phyloP scores from a whole-genome alignment of 2,113 vertebrate species.

The Myrmophylax atrothorax region DNA sequence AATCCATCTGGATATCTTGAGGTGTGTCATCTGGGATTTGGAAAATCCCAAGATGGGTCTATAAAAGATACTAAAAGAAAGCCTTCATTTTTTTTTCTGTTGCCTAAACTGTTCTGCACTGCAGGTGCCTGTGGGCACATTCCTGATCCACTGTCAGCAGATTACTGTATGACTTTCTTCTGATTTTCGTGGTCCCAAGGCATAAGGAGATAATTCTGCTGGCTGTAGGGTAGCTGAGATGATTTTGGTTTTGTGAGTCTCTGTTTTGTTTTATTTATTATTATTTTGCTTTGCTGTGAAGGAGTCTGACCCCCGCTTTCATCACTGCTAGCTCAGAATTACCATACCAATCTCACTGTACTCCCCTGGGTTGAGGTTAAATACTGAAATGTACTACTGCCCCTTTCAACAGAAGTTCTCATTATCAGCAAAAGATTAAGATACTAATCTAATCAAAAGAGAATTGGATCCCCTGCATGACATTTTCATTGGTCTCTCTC shows the following conservation, averaged over 20 bases:
- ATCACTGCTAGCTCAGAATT: not conserved
- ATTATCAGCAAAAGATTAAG: not conserved
- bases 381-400: not conserved
- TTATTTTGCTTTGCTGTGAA: not conserved
- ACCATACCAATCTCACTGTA: not conserved
- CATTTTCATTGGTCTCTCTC: not conserved
- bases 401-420: not conserved
- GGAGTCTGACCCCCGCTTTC: not conserved
- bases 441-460: not conserved
- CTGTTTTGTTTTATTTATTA: not conserved
- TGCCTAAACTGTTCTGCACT: not conserved
- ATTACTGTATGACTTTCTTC: not conserved
- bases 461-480: not conserved
- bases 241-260: not conserved
- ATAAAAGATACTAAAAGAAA: not conserved
- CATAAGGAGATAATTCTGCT: not conserved
- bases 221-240: not conserved
- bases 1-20: not conserved
- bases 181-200: not conserved
- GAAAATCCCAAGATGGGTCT: not conserved
- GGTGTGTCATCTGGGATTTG: not conserved
- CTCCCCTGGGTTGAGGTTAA: not conserved
- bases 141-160: not conserved
- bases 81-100: not conserved
- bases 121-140: not conserved